Percentiles rank a stretch among this genome's conserved stretches.
Conservation (phyloP, 2,888 invertebrate genomes). For the Drosophila bunnanda region DNA sequence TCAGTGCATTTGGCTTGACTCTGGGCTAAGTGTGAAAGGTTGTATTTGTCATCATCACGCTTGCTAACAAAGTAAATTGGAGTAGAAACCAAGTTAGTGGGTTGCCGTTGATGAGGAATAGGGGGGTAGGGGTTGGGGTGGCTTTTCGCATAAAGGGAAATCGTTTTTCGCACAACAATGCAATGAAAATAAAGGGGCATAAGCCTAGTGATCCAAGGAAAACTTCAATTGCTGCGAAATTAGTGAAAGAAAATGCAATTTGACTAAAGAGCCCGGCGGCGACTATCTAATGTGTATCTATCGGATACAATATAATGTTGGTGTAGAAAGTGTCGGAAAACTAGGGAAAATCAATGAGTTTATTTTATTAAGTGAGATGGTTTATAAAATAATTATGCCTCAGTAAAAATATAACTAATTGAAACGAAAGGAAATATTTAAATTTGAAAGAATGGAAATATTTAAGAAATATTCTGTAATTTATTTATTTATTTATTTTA, state of each 20-base stretch:
- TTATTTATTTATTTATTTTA: not conserved
- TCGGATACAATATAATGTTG: not conserved
- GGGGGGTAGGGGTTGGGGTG: not conserved
- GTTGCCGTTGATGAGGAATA: conserved; percentile 39
- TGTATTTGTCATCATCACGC: conserved; percentile 62
- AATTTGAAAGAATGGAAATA: not conserved
- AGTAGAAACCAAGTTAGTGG: conserved; percentile 49
- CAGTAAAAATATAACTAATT: not conserved
- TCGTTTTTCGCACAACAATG: conserved; percentile 38
- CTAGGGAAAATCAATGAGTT: not conserved
- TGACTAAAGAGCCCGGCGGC: not conserved
- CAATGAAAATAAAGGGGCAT: conserved; percentile 10
- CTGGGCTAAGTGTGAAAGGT: conserved; percentile 69
- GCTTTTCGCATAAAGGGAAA: conserved; percentile 38
- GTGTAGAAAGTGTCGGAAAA: conserved; percentile 1
- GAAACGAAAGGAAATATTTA: not conserved
- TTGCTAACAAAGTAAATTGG: conserved; percentile 51
- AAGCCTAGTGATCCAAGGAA: conserved; percentile 37
- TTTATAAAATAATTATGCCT: not conserved
- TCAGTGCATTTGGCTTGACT: conserved; percentile 25
- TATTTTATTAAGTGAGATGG: not conserved
- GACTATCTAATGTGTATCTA: conserved; percentile 12
- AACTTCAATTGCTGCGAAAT: conserved; percentile 43
- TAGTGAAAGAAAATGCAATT: conserved; percentile 13
- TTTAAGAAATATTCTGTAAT: not conserved